Evolutionary conservation across 2,888 invertebrate species (phyloP).

Genomic region (Dione vanillae): DNA sequence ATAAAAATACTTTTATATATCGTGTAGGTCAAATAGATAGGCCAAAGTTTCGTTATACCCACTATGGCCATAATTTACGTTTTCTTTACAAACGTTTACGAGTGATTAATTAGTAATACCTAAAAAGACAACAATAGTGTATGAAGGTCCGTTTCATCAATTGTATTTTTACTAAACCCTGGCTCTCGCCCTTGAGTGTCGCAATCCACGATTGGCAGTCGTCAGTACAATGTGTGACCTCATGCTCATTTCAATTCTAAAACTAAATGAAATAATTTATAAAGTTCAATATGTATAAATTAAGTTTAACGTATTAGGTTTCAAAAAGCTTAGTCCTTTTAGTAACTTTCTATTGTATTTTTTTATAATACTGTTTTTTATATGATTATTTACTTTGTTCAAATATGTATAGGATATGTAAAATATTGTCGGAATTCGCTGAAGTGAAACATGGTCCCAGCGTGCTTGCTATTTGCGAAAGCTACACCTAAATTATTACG

Average conservation of each 20-base stretch:
- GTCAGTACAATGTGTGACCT: constrained; percentile 31
- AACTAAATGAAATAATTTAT: constrained; percentile 11
- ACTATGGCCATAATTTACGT: not conserved
- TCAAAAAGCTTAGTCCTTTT: no score
- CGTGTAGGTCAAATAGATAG: not conserved
- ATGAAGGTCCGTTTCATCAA: constrained; percentile 36
- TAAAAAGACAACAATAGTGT: constrained; percentile 36
- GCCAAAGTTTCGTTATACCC: no score
- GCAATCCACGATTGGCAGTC: constrained; percentile 43
- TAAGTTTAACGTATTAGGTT: no score
- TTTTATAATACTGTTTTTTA: no score
- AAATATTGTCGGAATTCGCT: no score
- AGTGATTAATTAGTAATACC: constrained; percentile 25
- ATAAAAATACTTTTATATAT: not conserved
- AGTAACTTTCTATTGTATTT: no score
- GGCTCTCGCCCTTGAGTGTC: constrained; percentile 42
- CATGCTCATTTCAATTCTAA: constrained; percentile 24
- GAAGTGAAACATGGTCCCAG: no score
- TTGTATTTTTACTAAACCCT: constrained; percentile 38
- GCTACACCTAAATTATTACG: not conserved
- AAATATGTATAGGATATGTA: no score
- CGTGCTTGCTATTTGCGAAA: no score
- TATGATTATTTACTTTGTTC: no score
- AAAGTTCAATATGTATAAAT: no score
- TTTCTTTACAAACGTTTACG: constrained; percentile 4